Evolutionary conservation across 2,888 invertebrate genomes (phyloP).

Genomic region (Cacoxenus indagator): DNA sequence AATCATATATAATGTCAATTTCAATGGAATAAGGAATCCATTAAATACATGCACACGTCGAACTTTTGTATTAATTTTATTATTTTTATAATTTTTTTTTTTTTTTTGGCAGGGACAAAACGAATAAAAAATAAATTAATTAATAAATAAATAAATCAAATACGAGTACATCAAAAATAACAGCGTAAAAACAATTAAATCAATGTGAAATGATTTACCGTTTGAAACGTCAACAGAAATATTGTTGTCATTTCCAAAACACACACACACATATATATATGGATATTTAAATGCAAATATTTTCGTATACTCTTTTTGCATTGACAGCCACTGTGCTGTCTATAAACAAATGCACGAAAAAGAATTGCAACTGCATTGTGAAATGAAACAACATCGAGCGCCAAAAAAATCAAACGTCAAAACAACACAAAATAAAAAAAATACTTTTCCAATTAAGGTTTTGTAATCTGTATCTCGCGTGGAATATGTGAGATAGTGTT

Average conservation of each 20-base stretch:
- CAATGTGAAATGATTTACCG: slow-evolving; percentile 63
- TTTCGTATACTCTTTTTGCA: slow-evolving; percentile 40
- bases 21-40: neutral
- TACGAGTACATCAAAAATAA: slow-evolving; percentile 53
- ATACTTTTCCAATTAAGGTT: too few relatives aligned
- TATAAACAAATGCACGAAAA: neutral
- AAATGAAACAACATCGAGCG: slow-evolving; percentile 22
- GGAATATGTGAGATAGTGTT: too few relatives aligned
- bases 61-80: neutral
- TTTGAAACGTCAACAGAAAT: slow-evolving; percentile 20
- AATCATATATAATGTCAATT: neutral
- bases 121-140: too few relatives aligned
- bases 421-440: too few relatives aligned
- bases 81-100: neutral
- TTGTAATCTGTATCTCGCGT: too few relatives aligned
- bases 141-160: slow-evolving; percentile 58
- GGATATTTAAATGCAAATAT: slow-evolving; percentile 15
- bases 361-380: slow-evolving; percentile 30
- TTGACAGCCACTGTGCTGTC: slow-evolving; percentile 52
- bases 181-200: slow-evolving; percentile 60
- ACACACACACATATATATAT: slow-evolving; percentile 33
- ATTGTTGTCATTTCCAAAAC: slow-evolving; percentile 28
- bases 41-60: neutral
- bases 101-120: neutral
- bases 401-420: too few relatives aligned